A percentile compares a stretch with the other conserved stretches of the same genome.
phyloP scores from a whole-genome alignment of 2,888 invertebrate genomes.

The Diaphora mendica region DNA sequence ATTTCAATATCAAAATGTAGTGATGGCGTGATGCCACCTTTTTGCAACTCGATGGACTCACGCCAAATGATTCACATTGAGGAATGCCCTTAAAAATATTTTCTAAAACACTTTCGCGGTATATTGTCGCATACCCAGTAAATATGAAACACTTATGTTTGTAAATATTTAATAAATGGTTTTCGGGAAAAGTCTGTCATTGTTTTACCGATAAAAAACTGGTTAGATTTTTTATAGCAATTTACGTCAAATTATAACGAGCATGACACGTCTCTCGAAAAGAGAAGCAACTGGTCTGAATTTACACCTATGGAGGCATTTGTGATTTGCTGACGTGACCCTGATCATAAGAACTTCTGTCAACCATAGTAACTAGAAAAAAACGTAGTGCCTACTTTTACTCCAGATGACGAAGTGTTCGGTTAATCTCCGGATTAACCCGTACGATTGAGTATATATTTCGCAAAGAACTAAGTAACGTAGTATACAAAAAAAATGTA shows the following conservation, averaged over 20 bases:
- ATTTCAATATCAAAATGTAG: conserved; percentile 25
- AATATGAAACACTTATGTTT: conserved; percentile 4
- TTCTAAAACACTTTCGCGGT: conserved; percentile 48
- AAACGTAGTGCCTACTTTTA: background rate
- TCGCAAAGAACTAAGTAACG: too few species aligned
- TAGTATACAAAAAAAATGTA: background rate
- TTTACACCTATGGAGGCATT: background rate
- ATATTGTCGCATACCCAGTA: conserved; percentile 28
- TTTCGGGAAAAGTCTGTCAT: background rate
- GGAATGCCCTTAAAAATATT: conserved; percentile 67
- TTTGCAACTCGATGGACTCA: conserved; percentile 58
- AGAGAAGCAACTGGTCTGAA: background rate
- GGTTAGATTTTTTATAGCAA: background rate
- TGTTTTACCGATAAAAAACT: background rate
- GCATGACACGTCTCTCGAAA: background rate
- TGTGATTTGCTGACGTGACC: background rate
- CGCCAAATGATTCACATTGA: conserved; percentile 67
- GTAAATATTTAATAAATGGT: background rate
- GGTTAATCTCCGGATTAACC: background rate
- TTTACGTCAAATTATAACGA: background rate
- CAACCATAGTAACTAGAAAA: background rate
- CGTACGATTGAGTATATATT: too few species aligned
- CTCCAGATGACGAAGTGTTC: background rate
- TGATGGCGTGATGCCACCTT: conserved; percentile 56
- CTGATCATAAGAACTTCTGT: background rate